phyloP scores from a whole-genome alignment of 2,888 invertebrate genomes.

The Thymelicus lineola region DNA sequence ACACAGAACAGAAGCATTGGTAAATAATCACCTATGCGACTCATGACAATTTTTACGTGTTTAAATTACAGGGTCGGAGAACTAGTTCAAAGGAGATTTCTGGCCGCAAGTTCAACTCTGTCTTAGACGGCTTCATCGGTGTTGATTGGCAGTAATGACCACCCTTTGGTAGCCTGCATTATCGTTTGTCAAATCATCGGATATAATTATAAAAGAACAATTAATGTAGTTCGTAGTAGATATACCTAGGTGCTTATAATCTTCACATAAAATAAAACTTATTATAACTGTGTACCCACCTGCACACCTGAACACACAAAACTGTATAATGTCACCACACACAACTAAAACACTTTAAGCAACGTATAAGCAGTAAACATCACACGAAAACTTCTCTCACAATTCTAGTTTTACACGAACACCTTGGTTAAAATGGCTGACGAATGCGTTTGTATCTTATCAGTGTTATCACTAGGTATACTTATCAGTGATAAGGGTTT shows the following conservation, averaged over 20 bases:
- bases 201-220: too few species aligned
- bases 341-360: background rate
- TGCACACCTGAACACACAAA: background rate
- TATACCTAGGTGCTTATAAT: background rate
- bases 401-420: conserved; percentile 2
- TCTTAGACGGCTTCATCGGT: too few species aligned
- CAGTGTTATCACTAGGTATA: conserved; percentile 15
- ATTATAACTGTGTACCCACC: background rate
- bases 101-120: too few species aligned
- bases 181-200: too few species aligned
- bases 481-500: conserved; percentile 3
- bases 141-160: too few species aligned
- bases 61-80: too few species aligned
- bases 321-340: background rate
- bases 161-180: too few species aligned
- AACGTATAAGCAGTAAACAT: background rate
- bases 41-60: too few species aligned
- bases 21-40: too few species aligned
- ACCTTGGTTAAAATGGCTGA: conserved; percentile 18
- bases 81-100: too few species aligned
- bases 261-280: background rate
- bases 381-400: background rate
- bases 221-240: background rate
- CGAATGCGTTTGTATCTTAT: conserved; percentile 41
- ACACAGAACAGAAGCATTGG: too few species aligned